Percentiles rank a stretch among this genome's conserved stretches.
These are phyloP conservation scores for Penelope pileata DNA, from an alignment of 2,113 vertebrate species.

Conservation along the genomic window DNA sequence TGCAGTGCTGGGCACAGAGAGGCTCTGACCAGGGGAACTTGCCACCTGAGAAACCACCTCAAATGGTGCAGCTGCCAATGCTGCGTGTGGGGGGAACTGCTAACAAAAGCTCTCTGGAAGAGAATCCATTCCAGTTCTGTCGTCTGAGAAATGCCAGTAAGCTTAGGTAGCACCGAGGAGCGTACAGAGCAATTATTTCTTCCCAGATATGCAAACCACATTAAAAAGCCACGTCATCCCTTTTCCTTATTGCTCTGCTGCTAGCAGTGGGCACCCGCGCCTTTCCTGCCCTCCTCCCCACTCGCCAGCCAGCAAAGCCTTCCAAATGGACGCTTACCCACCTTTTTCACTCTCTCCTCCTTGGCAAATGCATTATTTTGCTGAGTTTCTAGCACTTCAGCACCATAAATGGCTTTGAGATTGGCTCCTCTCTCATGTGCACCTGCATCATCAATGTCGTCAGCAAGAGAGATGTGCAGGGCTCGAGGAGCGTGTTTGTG, in stretches of 20 bases:
- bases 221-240: slow-evolving; percentile 43
- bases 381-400: slow-evolving; percentile 35
- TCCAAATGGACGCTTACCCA: slow-evolving; percentile 5
- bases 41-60: background rate
- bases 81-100: background rate
- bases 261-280: background rate
- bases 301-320: background rate
- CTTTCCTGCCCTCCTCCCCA: background rate
- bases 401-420: slow-evolving; percentile 68
- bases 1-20: background rate
- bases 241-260: background rate
- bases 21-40: background rate
- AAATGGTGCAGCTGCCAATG: background rate
- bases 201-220: slow-evolving; percentile 15
- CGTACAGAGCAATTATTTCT: slow-evolving; percentile 13
- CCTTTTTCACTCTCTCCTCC: slow-evolving; percentile 46
- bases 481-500: slow-evolving; percentile 40
- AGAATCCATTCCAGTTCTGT: background rate
- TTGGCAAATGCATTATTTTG: slow-evolving; percentile 33
- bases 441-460: slow-evolving; percentile 69
- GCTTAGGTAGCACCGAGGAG: background rate
- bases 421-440: slow-evolving; percentile 47
- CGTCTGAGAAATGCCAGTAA: slow-evolving; percentile 10
- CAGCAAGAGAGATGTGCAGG: slow-evolving; percentile 50
- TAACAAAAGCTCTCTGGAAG: background rate